phyloP scores from a whole-genome alignment of 1,140 invertebrate species.

The Periplaneta americana region DNA sequence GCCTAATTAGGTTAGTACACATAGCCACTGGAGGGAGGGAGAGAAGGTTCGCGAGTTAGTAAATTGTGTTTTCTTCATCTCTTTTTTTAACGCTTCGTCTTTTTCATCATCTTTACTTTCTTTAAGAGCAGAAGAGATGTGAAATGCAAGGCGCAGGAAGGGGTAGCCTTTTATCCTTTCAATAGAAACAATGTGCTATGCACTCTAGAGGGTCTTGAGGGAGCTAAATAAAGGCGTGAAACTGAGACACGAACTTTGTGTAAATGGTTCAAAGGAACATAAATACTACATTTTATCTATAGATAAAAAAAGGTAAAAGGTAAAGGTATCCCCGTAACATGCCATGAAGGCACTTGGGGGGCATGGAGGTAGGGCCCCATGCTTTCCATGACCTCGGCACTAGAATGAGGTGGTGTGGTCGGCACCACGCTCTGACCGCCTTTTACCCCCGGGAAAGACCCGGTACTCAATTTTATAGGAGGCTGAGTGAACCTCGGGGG shows the following conservation, averaged over 20 bases:
- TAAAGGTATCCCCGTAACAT: no score
- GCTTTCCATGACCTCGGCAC: no score
- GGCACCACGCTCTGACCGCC: no score
- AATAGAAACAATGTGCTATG: neutral
- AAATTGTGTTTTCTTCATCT: neutral
- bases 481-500: no score
- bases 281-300: neutral
- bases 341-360: no score
- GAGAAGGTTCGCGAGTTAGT: neutral
- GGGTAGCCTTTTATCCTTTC: neutral
- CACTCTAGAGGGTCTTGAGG: neutral
- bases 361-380: no score
- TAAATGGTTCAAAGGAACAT: neutral
- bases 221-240: neutral
- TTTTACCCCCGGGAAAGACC: no score
- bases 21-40: neutral
- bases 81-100: neutral
- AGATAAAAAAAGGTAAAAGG: no score
- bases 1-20: neutral
- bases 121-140: neutral
- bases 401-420: no score
- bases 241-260: neutral
- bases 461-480: no score
- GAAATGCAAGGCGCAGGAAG: neutral
- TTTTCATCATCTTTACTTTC: neutral